Evolutionary conservation across 2,113 vertebrate genomes (phyloP).

Genomic region (Naja naja): DNA sequence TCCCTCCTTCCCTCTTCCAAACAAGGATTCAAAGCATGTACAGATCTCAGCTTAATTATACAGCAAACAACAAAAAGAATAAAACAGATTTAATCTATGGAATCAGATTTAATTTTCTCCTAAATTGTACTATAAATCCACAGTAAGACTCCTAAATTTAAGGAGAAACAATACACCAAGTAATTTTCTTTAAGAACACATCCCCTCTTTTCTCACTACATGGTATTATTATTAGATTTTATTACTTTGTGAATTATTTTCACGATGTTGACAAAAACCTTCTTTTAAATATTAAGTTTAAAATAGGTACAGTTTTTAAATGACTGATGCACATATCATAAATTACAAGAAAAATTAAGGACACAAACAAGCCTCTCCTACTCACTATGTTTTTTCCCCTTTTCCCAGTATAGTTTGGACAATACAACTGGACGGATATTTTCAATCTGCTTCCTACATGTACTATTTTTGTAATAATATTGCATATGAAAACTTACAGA

Average conservation of each 20-base stretch:
- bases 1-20: too few relatives aligned
- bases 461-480: constrained; percentile 61
- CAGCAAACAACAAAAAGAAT: background rate
- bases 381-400: constrained; percentile 64
- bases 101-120: background rate
- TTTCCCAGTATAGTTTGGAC: constrained; percentile 65
- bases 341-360: constrained; percentile 16
- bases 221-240: background rate
- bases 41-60: background rate
- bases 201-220: background rate
- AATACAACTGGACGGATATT: constrained; percentile 70
- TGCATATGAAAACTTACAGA: constrained; percentile 35
- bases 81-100: background rate
- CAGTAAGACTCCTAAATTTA: background rate
- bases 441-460: constrained; percentile 60
- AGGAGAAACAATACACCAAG: background rate
- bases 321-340: background rate
- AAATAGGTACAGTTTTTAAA: constrained; percentile 46
- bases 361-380: constrained; percentile 38
- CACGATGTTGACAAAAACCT: background rate
- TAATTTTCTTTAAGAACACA: background rate
- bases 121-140: background rate
- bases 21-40: background rate
- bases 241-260: constrained; percentile 4
- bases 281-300: background rate